Evolutionary conservation across 1,140 invertebrate species (phyloP).

Genomic region (Ptiloglossa arizonensis): DNA sequence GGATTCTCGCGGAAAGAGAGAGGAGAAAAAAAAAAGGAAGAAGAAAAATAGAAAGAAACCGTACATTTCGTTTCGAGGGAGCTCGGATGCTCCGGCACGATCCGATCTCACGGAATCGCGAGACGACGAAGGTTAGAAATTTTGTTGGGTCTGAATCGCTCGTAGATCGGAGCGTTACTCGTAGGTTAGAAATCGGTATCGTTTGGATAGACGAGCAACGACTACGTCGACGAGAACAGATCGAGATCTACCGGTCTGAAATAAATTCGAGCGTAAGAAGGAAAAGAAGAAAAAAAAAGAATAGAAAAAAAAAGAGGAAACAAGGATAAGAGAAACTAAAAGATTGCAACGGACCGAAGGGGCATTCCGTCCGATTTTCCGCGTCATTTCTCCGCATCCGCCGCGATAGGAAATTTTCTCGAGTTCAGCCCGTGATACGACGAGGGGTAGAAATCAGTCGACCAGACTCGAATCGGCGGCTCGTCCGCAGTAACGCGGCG

Average conservation of each 20-base stretch:
- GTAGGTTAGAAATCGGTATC: no score
- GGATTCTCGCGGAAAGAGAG: no score
- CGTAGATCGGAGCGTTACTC: no score
- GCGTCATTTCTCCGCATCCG: slow-evolving; percentile 58
- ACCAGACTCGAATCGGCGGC: slow-evolving; percentile 56
- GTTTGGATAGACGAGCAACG: no score
- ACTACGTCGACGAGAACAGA: slow-evolving; percentile 50
- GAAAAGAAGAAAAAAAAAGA: background rate
- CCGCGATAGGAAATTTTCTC: slow-evolving; percentile 60
- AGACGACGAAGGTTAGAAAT: background rate
- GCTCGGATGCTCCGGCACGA: background rate
- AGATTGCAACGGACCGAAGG: slow-evolving; percentile 38
- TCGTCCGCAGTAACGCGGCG: slow-evolving; percentile 56
- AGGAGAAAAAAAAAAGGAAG: no score
- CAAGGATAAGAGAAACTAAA: slow-evolving; percentile 26
- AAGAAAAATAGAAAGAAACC: background rate
- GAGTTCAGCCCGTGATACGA: slow-evolving; percentile 51
- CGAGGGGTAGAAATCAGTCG: slow-evolving; percentile 57
- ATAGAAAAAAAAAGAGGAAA: background rate
- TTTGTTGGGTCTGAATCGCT: no score
- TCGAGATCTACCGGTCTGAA: slow-evolving; percentile 43
- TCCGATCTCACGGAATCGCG: background rate
- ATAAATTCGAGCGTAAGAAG: slow-evolving; percentile 40
- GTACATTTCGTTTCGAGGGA: background rate
- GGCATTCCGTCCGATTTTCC: slow-evolving; percentile 54